Evolutionary conservation across 2,797 vertebrate genomes (phyloP).

Genomic region (Crenuchus spilurus): DNA sequence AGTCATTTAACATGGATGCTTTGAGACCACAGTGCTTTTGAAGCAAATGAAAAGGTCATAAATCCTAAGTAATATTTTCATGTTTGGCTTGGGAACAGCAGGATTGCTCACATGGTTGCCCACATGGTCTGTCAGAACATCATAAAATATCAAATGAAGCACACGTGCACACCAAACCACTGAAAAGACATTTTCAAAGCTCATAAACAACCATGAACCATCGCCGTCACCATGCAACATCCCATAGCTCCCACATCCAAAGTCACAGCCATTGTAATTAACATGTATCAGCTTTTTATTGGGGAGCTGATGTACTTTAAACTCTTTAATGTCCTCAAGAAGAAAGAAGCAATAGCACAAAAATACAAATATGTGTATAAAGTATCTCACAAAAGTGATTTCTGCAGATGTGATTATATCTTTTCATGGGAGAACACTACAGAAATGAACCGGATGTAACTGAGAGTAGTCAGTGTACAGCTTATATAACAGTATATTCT

Average conservation of each 20-base stretch:
- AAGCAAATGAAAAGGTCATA: slow-evolving; percentile 9
- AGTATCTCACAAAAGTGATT: too few species aligned
- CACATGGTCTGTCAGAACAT: background rate
- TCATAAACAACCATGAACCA: background rate
- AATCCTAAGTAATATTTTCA: background rate
- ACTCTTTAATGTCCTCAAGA: background rate
- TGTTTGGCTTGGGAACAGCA: background rate
- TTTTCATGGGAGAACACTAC: too few species aligned
- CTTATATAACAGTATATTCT: too few species aligned
- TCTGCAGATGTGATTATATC: too few species aligned
- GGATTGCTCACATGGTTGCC: background rate
- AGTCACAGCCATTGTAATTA: background rate
- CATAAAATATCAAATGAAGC: background rate
- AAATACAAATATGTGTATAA: too few species aligned
- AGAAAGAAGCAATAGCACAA: too few species aligned
- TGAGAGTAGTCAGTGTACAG: too few species aligned
- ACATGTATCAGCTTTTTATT: background rate
- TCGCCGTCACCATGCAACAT: background rate
- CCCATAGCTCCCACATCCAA: background rate
- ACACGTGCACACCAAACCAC: background rate
- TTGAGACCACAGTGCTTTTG: slow-evolving; percentile 1
- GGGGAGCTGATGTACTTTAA: background rate
- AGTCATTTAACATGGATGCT: slow-evolving; percentile 11
- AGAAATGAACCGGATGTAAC: too few species aligned
- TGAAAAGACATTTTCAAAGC: background rate